Evolutionary conservation across 1,140 invertebrate genomes (phyloP), one percentile per base, ranked within the genome.

Genomic region (Orchestia grillus): DNA sequence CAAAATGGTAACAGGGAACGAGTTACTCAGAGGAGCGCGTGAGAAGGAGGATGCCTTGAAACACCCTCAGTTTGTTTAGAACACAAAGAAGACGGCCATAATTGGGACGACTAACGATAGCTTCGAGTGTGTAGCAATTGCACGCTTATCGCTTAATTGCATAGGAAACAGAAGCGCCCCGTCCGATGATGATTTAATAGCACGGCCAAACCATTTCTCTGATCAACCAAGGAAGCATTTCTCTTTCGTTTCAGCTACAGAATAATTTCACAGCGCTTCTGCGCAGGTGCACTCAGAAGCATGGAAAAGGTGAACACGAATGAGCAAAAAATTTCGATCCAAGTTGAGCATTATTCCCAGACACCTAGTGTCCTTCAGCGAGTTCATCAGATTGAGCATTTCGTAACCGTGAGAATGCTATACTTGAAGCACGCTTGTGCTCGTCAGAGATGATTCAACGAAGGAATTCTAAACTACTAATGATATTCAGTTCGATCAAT

Each of bases 171-270:
- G 44, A 45, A 47, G 92, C 44, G 47, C 43, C 92, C 44, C 23
- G 92, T 94, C 44, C 43, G 47, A 94, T 94, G 44, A 94, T 94
- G 44, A 94, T 44, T 94, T 94, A 94, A 47, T 19, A 94, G 92
- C 44, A 47, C 16, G 92, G 44, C 92, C 92, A 44, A 47, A 44
- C 44, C 8, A 47, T 45, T 45, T 28, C 16, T 44, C 92, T 44
- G 40, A 4, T 45, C 44, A 94, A 94, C 43, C 43, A 94, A 94
- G 92, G 44, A 90, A 90, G n/a, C 88, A 42, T 90, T 90, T 90
- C 41, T 42, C 88, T 44, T 90, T 44, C 88, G 43, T 36, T 90
- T 77, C 15, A 77, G 28, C 11, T 23, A 3, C 3, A 77, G 15
- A 77, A 77, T 28, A 77, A 77, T 77, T 77, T 77, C 11, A 77